These are phyloP conservation scores for Austrofundulus limnaeus DNA, from an alignment of 2,113 vertebrate species.

Conservation along the genomic window DNA sequence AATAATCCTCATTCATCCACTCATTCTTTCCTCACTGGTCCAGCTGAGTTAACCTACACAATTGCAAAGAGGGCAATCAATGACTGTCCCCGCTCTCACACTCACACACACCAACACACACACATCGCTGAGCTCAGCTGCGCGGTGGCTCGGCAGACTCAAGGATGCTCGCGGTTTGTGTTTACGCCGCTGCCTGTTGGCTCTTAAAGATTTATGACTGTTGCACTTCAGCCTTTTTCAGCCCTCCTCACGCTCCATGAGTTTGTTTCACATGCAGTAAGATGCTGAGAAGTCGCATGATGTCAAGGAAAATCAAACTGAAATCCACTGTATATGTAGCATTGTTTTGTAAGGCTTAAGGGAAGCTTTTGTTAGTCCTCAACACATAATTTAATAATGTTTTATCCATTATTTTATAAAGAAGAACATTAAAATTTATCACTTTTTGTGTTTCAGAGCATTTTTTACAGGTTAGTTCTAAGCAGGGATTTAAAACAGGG, in stretches of 20 bases:
- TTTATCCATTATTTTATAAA: no score
- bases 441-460: no score
- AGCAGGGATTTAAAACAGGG: no score
- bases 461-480: no score
- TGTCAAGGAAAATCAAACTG: neutral
- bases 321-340: neutral
- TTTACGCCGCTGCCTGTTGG: constrained; percentile 8
- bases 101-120: constrained; percentile 12
- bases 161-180: neutral
- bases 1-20: constrained; percentile 57
- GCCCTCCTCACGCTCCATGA: no score
- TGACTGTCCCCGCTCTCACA: constrained; percentile 18
- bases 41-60: constrained; percentile 52
- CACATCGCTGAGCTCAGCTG: constrained; percentile 7
- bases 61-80: constrained; percentile 38
- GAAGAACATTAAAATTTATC: no score
- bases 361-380: neutral
- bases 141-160: constrained; percentile 9
- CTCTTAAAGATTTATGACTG: constrained; percentile 36
- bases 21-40: constrained; percentile 39
- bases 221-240: neutral
- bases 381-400: neutral
- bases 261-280: neutral
- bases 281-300: neutral
- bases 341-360: neutral